Evolutionary conservation across 2,797 vertebrate genomes (phyloP).

Genomic region (Otus scops): DNA sequence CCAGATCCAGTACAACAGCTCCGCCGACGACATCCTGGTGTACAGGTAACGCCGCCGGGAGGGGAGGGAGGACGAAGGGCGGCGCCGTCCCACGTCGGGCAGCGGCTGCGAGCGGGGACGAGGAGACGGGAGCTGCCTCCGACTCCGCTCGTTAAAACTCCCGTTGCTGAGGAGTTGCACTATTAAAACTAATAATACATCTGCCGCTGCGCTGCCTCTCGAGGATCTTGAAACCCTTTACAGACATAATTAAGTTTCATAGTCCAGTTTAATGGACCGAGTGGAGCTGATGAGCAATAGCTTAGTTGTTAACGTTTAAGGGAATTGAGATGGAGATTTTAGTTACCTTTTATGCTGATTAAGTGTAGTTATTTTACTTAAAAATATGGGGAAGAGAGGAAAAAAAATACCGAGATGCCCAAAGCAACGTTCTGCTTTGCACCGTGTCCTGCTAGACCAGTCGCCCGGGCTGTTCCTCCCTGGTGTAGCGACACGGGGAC

Average conservation of each 20-base stretch:
- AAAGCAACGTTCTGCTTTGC: neutral
- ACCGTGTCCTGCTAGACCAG: neutral
- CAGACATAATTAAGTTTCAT: neutral
- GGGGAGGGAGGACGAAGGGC: no score
- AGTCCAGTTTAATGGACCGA: neutral
- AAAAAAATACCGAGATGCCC: neutral
- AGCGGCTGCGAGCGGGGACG: no score
- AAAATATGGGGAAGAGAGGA: neutral
- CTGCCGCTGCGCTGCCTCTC: neutral
- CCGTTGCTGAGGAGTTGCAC: neutral
- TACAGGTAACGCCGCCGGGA: conserved; percentile 80
- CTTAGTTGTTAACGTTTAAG: neutral
- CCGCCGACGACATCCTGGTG: conserved; percentile 88
- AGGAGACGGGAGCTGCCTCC: neutral
- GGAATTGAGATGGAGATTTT: neutral
- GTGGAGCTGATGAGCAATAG: neutral
- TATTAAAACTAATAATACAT: neutral
- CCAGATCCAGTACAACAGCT: conserved; percentile 97
- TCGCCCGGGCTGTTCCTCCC: no score
- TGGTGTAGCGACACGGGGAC: neutral
- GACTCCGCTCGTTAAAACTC: neutral
- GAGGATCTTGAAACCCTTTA: neutral
- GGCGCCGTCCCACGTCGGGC: no score
- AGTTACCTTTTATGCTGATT: neutral
- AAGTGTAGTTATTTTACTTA: neutral